Evolutionary conservation across 2,797 vertebrate species (phyloP), one percentile per base, ranked within the genome.

Genomic region (Liasis olivaceus): DNA sequence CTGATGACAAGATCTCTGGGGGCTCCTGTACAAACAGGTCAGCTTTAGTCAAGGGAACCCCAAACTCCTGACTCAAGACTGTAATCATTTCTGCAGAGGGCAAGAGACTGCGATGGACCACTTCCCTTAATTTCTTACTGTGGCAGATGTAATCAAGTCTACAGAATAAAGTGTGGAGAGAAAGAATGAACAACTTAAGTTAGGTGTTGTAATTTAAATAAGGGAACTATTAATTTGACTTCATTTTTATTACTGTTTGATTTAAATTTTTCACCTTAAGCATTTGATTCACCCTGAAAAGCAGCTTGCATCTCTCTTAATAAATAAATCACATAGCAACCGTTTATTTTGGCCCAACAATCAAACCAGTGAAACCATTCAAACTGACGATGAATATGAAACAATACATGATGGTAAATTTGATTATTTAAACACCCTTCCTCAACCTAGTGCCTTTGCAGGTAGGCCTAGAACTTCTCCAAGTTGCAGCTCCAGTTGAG

Each of bases 61-160:
- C 98, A 13, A 97, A 98, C 92, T 98, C 93, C 2, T 93, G 96
- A n/a, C 95, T 98, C 96, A 99, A 85, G 90, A 95, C 96, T 58
- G 95, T 95, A 93, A 99, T 91, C 98, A 98, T 98, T 94, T 98
- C 96, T 0, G 97, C 97, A 15, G 98, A 97, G 1, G 98, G 99
- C 95, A 99, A 97, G 95, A 99, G 96, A 95, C 97, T 95, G 36
- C 94, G 92, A 1, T 93, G 95, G 66, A 98, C 84, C 12, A 96
- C 97, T 1, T 98, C 97, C 93, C 94, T 96, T 93, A 99, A 93
- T 58, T 89, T 97, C 93, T 92, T 97, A 56, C 95, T 96, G 42
- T 94, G 93, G 93, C 98, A 96, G 77, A 99, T 96, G 90, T 94
- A 96, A 69, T 95, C 96, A 90, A 99, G 95, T 95, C 99, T 99